Base-by-base conservation (phyloP, 2,113 vertebrate genomes). In the Tetraodon nigroviridis region DNA sequence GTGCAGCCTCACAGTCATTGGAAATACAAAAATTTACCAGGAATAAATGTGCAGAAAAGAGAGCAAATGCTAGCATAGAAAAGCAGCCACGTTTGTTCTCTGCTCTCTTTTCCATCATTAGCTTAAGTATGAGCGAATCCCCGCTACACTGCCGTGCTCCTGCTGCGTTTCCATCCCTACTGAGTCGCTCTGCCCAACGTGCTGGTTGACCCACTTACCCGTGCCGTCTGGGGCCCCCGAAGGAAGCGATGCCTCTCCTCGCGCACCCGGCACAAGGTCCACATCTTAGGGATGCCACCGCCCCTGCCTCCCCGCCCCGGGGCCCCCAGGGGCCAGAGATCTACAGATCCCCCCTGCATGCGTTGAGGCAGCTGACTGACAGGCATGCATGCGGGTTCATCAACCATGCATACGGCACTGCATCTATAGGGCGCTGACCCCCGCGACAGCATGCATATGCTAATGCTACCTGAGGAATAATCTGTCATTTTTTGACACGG, bases 381-480 rank as follows among this genome's bases (percentile, higher is more conserved):
- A 45, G 67, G 58, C 24, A 27, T 1, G 24, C 4, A 27, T 6
- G 69, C 55, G 63, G 62, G 74, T 83, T 64, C 12, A 37, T 37
- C 62, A 44, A 62, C 51, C 58, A 58, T 65, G 64, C 51, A 17
- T 44, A 22, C 37, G 37, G 3, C 8, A 58, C 75, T 50, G 66
- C 55, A 55, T 66, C 58, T 49, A 58, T 32, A 56, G 64, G 10
- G 54, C 2, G 18, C n/a, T 78, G 73, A 87, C 83, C 85, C 63
- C 61, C 11, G 0, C 19, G 21, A 58, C 68, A 59, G 55, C 51
- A 56, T 50, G 75, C 82, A 79, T 83, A 80, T 70, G 79, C 51
- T 40, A 85, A 80, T 70, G 79, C 48, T 29, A 85, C 86, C 79
- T 49, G 65, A 76, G 84, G 84, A 82, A 18, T 19, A 76, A 80